A percentile compares a stretch with the other conserved stretches of the same genome.
Conservation (phyloP, 2,113 vertebrate genomes). For the Sander vitreus region DNA sequence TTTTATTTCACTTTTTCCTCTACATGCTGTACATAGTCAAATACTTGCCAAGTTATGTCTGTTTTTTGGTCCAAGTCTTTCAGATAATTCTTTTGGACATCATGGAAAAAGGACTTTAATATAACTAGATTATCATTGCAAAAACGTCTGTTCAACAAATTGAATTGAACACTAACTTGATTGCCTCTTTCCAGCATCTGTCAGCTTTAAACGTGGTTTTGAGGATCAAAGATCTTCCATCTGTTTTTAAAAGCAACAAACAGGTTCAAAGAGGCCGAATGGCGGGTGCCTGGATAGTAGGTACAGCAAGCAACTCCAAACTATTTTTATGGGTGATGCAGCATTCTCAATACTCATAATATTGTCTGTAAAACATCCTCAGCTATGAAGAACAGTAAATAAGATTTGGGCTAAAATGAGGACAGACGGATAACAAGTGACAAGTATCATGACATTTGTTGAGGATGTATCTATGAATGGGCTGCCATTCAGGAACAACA, state of each 20-base stretch:
- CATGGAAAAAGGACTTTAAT: too few species aligned
- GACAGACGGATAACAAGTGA: not conserved
- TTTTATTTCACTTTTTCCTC: too few species aligned
- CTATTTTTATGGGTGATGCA: not conserved
- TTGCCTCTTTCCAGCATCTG: not conserved
- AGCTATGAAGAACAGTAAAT: not conserved
- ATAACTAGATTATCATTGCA: too few species aligned
- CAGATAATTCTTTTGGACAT: too few species aligned
- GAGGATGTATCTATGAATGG: not conserved
- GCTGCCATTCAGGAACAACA: slow-evolving; percentile 7
- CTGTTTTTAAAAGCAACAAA: slow-evolving; percentile 9
- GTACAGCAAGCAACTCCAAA: not conserved
- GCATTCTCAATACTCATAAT: not conserved
- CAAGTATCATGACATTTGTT: not conserved
- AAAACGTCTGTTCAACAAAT: too few species aligned
- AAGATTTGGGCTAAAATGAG: not conserved
- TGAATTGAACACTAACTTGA: not conserved
- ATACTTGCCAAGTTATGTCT: too few species aligned
- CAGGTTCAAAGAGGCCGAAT: slow-evolving; percentile 28
- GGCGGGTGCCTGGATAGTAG: not conserved
- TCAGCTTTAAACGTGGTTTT: slow-evolving; percentile 19
- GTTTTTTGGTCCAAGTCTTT: too few species aligned
- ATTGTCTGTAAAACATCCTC: not conserved
- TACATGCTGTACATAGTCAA: too few species aligned
- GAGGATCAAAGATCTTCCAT: slow-evolving; percentile 26